Evolutionary conservation across 2,113 vertebrate species (phyloP).

Genomic region (Craseonycteris thonglongyai): DNA sequence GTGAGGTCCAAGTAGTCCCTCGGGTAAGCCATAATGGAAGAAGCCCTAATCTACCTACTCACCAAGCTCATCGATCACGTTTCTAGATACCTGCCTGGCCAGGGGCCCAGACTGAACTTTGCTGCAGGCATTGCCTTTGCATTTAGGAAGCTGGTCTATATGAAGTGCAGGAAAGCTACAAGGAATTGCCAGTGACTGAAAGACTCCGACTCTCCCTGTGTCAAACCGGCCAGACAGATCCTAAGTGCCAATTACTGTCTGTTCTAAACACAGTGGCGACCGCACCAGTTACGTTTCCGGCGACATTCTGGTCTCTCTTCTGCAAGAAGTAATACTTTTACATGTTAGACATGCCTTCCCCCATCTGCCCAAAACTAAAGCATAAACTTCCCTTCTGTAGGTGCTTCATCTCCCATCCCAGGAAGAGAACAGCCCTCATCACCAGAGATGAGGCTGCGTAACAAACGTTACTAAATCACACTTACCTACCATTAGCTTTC

Average conservation of each 20-base stretch:
- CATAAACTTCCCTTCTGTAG: background rate
- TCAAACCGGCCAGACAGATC: background rate
- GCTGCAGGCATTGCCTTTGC: background rate
- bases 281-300: background rate
- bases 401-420: accelerated
- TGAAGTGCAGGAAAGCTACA: background rate
- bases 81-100: background rate
- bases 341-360: background rate
- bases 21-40: background rate
- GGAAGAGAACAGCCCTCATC: background rate
- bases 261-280: background rate
- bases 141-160: background rate
- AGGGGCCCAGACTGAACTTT: accelerated
- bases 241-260: background rate
- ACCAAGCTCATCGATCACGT: background rate
- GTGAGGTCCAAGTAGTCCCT: background rate
- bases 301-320: background rate
- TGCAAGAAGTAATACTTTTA: background rate
- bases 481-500: background rate
- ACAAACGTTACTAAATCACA: background rate
- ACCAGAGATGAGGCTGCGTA: background rate
- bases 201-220: background rate
- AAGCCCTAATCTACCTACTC: background rate
- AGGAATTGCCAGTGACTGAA: background rate
- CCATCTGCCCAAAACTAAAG: background rate